Conservation (phyloP, 2,113 vertebrate genomes). For the Sebastes fasciatus region DNA sequence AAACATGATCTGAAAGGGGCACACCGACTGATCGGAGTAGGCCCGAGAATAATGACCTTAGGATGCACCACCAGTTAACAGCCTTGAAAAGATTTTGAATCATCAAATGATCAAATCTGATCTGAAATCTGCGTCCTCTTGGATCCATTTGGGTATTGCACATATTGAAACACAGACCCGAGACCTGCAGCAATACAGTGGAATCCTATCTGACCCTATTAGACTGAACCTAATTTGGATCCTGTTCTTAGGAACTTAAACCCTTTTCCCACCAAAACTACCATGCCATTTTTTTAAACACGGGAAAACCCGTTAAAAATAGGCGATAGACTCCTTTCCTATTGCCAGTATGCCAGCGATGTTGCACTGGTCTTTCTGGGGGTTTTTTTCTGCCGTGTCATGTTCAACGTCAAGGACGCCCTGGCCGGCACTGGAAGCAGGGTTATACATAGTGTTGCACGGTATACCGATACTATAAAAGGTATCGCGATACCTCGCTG, state of each 20-base stretch:
- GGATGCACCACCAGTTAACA: neutral
- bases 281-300: no score
- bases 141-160: neutral
- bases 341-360: no score
- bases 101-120: neutral
- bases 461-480: no score
- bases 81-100: neutral
- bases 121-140: neutral
- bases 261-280: no score
- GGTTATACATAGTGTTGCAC: no score
- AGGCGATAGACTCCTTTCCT: no score
- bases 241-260: neutral
- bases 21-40: neutral
- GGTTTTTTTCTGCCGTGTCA: no score
- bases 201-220: neutral
- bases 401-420: no score
- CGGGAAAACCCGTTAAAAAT: no score
- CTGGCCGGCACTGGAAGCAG: no score
- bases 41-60: neutral
- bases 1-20: neutral
- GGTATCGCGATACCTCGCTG: no score
- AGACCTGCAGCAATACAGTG: conserved; percentile 6
- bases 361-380: no score
- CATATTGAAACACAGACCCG: neutral
- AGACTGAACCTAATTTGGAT: neutral